These are phyloP conservation scores for Yoshiicerus persimilis DNA, from an alignment of 1,140 invertebrate species.

Conservation along the genomic window DNA sequence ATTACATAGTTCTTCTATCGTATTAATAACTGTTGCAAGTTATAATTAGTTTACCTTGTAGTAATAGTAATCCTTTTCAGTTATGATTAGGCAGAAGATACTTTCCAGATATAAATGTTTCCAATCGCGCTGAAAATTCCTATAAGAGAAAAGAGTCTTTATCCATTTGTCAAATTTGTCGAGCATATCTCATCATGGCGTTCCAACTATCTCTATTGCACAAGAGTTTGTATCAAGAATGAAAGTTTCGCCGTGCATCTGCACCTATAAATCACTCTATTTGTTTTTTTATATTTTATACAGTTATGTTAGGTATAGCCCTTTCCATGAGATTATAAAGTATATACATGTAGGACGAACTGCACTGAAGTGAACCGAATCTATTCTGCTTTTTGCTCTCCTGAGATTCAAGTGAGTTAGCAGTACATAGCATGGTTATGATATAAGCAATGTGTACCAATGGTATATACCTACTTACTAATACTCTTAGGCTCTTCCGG, in stretches of 20 bases:
- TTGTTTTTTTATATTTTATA: neutral
- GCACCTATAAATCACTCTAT: conserved; percentile 31
- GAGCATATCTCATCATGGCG: conserved; percentile 9
- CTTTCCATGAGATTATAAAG: neutral
- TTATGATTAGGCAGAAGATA: too few relatives aligned
- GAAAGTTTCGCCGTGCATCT: conserved; percentile 30
- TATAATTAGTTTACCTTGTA: neutral
- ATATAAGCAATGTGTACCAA: too few relatives aligned
- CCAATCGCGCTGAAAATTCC: too few relatives aligned
- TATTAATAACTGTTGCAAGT: too few relatives aligned
- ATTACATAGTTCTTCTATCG: neutral
- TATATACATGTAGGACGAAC: neutral
- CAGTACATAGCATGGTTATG: neutral
- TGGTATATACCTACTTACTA: too few relatives aligned
- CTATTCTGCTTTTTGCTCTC: neutral
- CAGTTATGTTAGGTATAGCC: neutral
- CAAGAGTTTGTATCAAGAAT: neutral
- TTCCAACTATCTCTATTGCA: neutral
- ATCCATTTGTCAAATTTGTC: conserved; percentile 38
- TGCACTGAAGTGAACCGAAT: neutral
- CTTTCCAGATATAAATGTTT: neutral
- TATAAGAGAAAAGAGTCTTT: neutral
- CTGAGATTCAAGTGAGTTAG: neutral
- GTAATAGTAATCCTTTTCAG: neutral
- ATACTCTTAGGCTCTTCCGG: too few relatives aligned